These are phyloP conservation scores for Linepithema humile DNA, from an alignment of 1,140 invertebrate species.

Conservation along the genomic window DNA sequence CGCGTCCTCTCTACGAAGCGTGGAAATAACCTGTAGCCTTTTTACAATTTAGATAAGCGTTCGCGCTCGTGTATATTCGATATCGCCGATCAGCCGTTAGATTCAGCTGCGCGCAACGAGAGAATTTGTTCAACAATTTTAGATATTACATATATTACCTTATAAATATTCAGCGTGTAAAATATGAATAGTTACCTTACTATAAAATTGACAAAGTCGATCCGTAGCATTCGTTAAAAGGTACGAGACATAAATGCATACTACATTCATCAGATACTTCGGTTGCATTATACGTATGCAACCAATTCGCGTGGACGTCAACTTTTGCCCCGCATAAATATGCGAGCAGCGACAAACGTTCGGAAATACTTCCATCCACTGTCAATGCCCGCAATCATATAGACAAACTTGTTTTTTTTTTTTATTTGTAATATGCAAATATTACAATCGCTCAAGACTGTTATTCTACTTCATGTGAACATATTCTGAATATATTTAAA, in stretches of 20 bases:
- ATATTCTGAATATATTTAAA: background rate
- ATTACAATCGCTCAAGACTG: background rate
- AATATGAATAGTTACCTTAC: background rate
- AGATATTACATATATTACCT: slow-evolving; percentile 20
- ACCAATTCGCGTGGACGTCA: background rate
- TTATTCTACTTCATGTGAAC: background rate
- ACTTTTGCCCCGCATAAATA: slow-evolving; percentile 5
- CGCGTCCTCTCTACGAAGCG: background rate
- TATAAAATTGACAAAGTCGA: background rate
- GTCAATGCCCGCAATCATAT: no score
- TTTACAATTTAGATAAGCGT: slow-evolving; percentile 45
- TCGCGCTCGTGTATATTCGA: slow-evolving; percentile 23
- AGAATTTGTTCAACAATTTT: background rate
- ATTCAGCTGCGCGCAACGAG: slow-evolving; percentile 1
- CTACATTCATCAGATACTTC: slow-evolving; percentile 8
- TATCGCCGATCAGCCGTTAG: slow-evolving; percentile 7
- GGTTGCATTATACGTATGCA: background rate
- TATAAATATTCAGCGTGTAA: slow-evolving; percentile 27
- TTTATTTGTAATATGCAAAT: background rate
- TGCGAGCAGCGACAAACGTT: background rate
- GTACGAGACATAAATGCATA: background rate
- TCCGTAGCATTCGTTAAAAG: background rate
- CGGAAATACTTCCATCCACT: background rate
- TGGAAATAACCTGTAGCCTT: slow-evolving; percentile 24
- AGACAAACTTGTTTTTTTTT: background rate